Percentiles rank a stretch among this genome's conserved stretches.
Evolutionary conservation across 1,140 invertebrate species (phyloP).

Genomic region (Helicorthomorpha holstii): DNA sequence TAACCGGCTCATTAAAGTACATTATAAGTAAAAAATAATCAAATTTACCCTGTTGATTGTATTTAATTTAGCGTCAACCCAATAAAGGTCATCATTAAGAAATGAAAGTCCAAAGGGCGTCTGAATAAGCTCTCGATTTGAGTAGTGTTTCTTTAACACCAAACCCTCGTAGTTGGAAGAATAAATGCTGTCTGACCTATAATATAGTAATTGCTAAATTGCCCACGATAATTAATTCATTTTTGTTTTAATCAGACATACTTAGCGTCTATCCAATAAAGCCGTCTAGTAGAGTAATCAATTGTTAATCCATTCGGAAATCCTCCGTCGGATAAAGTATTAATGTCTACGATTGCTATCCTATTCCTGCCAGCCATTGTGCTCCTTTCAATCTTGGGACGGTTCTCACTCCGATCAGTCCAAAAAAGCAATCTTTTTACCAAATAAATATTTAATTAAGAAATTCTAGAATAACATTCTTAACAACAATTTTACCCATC

Average conservation of each 20-base stretch:
- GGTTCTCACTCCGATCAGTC: constrained; percentile 91
- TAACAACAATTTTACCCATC: constrained; percentile 37
- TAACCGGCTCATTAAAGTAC: no score
- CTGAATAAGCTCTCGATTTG: neutral
- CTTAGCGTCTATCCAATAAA: constrained; percentile 1
- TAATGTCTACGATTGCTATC: neutral
- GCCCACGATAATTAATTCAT: neutral
- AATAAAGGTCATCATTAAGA: neutral
- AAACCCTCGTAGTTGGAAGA: neutral
- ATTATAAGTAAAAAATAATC: no score
- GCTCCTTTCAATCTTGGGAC: neutral
- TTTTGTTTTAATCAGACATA: neutral
- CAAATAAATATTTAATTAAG: neutral
- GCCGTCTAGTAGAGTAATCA: neutral
- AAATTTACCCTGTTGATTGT: neutral
- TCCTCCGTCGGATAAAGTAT: neutral
- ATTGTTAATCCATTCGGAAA: neutral
- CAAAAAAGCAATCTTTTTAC: constrained; percentile 63
- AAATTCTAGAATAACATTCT: neutral
- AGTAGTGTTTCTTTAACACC: neutral
- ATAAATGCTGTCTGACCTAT: neutral
- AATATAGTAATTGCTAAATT: neutral
- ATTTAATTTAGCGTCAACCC: neutral
- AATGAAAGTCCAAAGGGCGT: neutral
- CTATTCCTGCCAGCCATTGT: neutral